These are phyloP conservation scores for Melanostigma gelatinosum DNA, from an alignment of 2,113 vertebrate genomes.

Conservation along the genomic window DNA sequence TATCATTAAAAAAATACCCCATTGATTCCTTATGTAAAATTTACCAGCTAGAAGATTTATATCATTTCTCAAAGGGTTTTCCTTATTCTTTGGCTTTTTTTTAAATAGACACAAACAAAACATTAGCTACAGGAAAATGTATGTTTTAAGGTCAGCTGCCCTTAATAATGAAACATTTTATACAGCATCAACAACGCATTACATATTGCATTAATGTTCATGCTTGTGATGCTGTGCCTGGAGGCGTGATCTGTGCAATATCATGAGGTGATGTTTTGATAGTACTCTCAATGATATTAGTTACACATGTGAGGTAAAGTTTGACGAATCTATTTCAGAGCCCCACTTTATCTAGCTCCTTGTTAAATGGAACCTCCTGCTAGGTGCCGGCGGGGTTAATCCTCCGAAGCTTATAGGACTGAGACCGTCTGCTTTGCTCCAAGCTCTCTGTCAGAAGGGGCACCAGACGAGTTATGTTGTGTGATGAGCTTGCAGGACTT, in stretches of 20 bases:
- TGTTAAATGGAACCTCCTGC: constrained; percentile 25
- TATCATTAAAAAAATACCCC: not conserved
- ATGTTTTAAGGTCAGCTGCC: too few relatives aligned
- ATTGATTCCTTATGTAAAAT: not conserved
- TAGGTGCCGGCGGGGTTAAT: constrained; percentile 49
- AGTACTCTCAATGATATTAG: not conserved
- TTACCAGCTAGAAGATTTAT: not conserved
- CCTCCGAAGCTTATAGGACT: constrained; percentile 49
- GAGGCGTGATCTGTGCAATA: not conserved
- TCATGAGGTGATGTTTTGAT: not conserved
- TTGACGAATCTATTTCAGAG: not conserved
- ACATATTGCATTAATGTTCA: not conserved
- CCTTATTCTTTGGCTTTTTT: not conserved
- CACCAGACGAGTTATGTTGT: constrained; percentile 25
- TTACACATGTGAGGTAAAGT: not conserved
- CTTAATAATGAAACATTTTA: not conserved
- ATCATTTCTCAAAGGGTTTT: not conserved
- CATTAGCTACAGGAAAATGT: not conserved
- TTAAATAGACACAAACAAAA: not conserved
- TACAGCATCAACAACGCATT: not conserved
- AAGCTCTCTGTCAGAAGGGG: constrained; percentile 28
- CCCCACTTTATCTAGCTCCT: not conserved
- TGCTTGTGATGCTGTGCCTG: not conserved
- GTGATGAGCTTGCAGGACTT: constrained; percentile 41
- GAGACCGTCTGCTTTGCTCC: constrained; percentile 42